Evolutionary conservation across 2,797 vertebrate genomes (phyloP).

Genomic region (Crenuchus spilurus): DNA sequence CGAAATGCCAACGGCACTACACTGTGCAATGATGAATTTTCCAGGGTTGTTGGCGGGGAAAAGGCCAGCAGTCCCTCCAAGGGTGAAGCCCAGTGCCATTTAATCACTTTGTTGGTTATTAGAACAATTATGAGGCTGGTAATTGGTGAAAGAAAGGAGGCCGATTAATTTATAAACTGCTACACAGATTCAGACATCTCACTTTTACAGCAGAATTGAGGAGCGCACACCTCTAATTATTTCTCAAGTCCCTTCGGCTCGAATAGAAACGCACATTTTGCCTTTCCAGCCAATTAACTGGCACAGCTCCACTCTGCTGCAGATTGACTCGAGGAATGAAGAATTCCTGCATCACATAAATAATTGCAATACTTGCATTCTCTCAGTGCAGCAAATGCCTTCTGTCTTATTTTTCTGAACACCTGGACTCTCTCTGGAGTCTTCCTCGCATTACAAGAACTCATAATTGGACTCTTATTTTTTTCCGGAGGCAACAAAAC

Average conservation of each 20-base stretch:
- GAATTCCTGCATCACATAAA: conserved; percentile 7
- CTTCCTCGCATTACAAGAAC: neutral
- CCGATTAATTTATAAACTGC: conserved; percentile 40
- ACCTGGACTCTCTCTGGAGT: conserved; percentile 10
- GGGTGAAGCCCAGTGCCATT: conserved; percentile 29
- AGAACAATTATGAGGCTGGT: conserved; percentile 41
- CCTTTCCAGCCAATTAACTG: conserved; percentile 25
- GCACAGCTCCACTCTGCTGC: neutral
- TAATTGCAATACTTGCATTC: conserved; percentile 18
- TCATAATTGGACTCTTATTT: conserved; percentile 1
- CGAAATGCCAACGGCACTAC: conserved; percentile 35
- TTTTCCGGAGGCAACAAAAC: neutral
- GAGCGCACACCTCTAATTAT: conserved; percentile 47
- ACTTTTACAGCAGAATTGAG: conserved; percentile 21
- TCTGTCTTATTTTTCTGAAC: neutral
- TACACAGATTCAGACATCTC: conserved; percentile 27
- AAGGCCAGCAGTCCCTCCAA: conserved; percentile 30
- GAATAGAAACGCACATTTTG: conserved; percentile 9
- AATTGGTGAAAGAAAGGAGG: conserved; percentile 42
- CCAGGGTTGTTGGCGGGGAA: conserved; percentile 12
- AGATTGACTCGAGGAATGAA: conserved; percentile 4
- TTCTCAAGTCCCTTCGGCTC: conserved; percentile 39
- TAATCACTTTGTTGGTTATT: conserved; percentile 45
- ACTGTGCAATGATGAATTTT: conserved; percentile 38
- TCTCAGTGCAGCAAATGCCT: neutral